Evolutionary conservation across 2,888 invertebrate genomes (phyloP).

Genomic region (Cremastobaeus sp.): DNA sequence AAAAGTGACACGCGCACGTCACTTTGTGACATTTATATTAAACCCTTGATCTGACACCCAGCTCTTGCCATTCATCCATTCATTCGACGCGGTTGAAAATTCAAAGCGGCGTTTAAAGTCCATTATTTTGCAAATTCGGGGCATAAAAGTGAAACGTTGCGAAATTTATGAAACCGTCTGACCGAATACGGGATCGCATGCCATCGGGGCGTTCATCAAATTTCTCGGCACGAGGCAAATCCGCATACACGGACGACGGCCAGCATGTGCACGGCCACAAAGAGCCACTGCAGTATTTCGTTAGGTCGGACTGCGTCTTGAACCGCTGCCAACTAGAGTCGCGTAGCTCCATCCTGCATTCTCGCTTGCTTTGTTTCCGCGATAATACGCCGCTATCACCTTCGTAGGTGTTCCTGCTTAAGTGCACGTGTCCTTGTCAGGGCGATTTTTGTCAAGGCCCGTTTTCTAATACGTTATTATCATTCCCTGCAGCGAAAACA

Average conservation of each 20-base stretch:
- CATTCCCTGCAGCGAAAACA: too few species aligned
- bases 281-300: conserved; percentile 70
- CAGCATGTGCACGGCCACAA: conserved; percentile 27
- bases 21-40: too few species aligned
- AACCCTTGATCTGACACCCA: too few species aligned
- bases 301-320: conserved; percentile 68
- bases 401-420: conserved; percentile 43
- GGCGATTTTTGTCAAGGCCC: too few species aligned
- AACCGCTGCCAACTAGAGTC: conserved; percentile 67
- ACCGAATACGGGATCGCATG: conserved; percentile 43
- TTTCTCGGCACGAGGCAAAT: conserved; percentile 48
- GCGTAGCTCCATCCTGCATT: conserved; percentile 30
- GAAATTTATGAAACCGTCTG: conserved; percentile 42
- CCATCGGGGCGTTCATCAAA: conserved; percentile 48
- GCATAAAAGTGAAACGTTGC: conserved; percentile 43
- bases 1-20: too few species aligned
- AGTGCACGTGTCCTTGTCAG: conserved; percentile 31
- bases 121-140: conserved; percentile 39
- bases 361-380: conserved; percentile 41
- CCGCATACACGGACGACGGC: conserved; percentile 30
- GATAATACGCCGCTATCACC: conserved; percentile 48
- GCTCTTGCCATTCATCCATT: not conserved
- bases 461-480: too few species aligned
- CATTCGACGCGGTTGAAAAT: conserved; percentile 1
- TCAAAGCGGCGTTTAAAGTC: conserved; percentile 13